A percentile compares a stretch with the other conserved stretches of the same genome.
These are phyloP conservation scores for Peribatodes rhomboidaria DNA, from an alignment of 2,888 invertebrate species.

Conservation along the genomic window DNA sequence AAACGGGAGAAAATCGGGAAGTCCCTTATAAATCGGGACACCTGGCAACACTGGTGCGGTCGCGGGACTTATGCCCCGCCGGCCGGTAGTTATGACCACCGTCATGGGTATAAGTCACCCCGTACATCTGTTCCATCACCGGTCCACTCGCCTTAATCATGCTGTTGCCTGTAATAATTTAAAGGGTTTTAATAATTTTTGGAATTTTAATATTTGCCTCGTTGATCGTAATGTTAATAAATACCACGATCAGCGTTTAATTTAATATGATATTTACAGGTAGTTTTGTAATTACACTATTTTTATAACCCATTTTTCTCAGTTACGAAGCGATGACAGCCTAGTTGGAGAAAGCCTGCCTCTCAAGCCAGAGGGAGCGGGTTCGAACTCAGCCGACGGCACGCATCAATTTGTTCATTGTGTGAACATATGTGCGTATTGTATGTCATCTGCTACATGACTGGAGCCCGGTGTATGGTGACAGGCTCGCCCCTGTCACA, in stretches of 20 bases:
- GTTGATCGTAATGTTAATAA: background rate
- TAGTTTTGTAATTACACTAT: background rate
- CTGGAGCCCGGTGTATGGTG: too few species aligned
- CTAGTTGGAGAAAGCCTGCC: too few species aligned
- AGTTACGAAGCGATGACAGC: too few species aligned
- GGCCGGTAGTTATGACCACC: conserved; percentile 78
- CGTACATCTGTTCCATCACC: conserved; percentile 74
- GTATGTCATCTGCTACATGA: too few species aligned
- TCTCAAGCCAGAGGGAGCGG: too few species aligned
- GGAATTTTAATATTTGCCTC: background rate
- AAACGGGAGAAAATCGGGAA: conserved; percentile 37
- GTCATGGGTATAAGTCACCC: conserved; percentile 72
- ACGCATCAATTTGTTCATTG: too few species aligned
- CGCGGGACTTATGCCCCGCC: conserved; percentile 77
- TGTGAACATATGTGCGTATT: too few species aligned
- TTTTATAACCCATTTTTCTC: too few species aligned
- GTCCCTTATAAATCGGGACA: conserved; percentile 33
- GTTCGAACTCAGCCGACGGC: too few species aligned
- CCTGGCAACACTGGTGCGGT: conserved; percentile 59
- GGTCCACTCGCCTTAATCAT: conserved; percentile 63
- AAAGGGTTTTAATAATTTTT: conserved; percentile 12
- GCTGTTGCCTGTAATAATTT: conserved; percentile 27
- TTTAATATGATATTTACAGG: background rate
- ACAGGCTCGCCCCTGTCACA: too few species aligned
- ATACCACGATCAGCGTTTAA: background rate